A percentile compares a stretch with the other conserved stretches of the same genome.
Evolutionary conservation across 2,113 vertebrate species (phyloP).

Genomic region (Fukomys damarensis): DNA sequence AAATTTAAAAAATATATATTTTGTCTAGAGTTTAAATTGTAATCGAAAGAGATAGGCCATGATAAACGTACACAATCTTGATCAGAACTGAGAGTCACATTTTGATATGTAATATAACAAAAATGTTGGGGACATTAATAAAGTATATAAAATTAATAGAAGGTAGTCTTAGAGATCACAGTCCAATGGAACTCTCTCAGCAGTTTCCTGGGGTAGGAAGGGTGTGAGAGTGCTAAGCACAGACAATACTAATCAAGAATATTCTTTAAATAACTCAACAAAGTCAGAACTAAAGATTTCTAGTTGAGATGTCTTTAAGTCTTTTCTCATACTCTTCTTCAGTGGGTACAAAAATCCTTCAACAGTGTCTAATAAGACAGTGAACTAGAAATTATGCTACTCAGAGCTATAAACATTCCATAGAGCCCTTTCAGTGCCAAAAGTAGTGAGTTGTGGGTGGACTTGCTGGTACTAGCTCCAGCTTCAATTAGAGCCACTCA

Average conservation of each 20-base stretch:
- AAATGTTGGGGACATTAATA: slow-evolving; percentile 5
- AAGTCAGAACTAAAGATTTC: slow-evolving; percentile 60
- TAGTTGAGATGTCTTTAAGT: slow-evolving; percentile 25
- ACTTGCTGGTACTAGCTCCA: background rate
- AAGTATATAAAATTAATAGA: slow-evolving; percentile 21
- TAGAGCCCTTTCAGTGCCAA: background rate
- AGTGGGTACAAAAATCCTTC: background rate
- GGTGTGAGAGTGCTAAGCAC: slow-evolving; percentile 25
- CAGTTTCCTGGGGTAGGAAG: background rate
- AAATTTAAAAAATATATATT: slow-evolving; percentile 8
- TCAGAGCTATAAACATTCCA: slow-evolving; percentile 31
- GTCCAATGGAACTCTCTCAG: background rate
- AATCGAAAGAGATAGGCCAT: background rate
- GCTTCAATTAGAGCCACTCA: background rate
- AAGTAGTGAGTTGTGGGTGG: background rate
- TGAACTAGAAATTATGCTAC: slow-evolving; percentile 48
- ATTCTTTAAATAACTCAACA: slow-evolving; percentile 68
- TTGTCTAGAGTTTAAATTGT: background rate
- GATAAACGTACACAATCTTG: background rate
- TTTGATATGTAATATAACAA: slow-evolving; percentile 8
- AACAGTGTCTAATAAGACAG: background rate
- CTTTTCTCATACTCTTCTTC: slow-evolving; percentile 54
- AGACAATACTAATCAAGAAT: slow-evolving; percentile 55
- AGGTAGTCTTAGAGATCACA: background rate
- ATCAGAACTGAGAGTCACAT: background rate